Evolutionary conservation across 37 sponge, comb jelly and placozoan species (phyloP).

Genomic region (Beroe forskalii): DNA sequence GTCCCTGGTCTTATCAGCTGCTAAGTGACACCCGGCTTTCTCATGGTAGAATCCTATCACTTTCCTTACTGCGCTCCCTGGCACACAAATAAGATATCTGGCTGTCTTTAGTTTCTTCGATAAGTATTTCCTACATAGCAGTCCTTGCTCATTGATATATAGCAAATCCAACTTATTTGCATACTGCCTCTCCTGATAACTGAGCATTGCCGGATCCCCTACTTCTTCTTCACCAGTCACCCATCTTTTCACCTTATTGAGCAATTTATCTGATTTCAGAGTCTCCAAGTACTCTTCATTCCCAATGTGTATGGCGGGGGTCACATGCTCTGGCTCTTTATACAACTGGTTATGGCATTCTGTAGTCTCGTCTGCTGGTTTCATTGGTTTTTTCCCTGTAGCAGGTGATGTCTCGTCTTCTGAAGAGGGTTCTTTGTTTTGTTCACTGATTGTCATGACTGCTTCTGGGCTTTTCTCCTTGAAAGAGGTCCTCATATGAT

Average conservation of each 20-base stretch:
- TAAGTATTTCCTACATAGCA: neutral
- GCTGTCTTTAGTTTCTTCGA: neutral
- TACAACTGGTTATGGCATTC: no score
- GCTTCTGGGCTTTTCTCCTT: no score
- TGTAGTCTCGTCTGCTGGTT: no score
- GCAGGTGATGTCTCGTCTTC: neutral
- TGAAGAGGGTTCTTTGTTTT: neutral
- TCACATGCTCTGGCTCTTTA: no score
- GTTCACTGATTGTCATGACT: neutral
- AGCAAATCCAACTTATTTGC: neutral
- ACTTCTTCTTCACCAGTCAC: neutral
- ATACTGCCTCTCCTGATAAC: neutral
- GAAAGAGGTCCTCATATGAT: neutral
- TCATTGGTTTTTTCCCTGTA: no score
- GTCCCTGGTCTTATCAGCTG: neutral
- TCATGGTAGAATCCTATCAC: neutral
- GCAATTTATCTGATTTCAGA: neutral
- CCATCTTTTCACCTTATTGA: neutral
- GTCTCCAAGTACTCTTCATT: neutral
- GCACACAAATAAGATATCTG: neutral
- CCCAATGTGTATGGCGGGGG: no score
- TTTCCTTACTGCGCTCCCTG: neutral
- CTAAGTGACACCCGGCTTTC: neutral
- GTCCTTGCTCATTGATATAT: conserved; percentile 1
- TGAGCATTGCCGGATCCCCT: neutral